Evolutionary conservation across 2,113 vertebrate genomes (phyloP).

Genomic region (Pollachius pollachius): DNA sequence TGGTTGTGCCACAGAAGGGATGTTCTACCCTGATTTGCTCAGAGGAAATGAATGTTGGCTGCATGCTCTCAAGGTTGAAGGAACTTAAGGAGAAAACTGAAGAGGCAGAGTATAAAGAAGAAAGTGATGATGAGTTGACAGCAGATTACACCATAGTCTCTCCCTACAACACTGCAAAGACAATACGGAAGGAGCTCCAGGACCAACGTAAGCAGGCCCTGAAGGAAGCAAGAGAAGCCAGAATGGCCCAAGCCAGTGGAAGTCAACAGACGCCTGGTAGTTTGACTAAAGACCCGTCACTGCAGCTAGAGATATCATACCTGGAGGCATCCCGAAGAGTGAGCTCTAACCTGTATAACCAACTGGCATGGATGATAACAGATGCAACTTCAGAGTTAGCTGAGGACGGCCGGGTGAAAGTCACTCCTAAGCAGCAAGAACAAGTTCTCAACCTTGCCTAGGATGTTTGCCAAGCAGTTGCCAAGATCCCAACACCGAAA

Average conservation of each 20-base stretch:
- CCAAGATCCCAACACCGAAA: not conserved
- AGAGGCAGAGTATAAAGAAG: constrained; percentile 14
- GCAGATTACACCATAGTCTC: constrained; percentile 13
- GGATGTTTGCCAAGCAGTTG: constrained; percentile 10
- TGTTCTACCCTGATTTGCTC: constrained; percentile 16
- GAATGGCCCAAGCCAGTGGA: constrained; percentile 10
- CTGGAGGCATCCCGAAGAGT: constrained; percentile 3
- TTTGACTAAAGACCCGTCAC: constrained; percentile 3
- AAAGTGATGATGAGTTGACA: constrained; percentile 15
- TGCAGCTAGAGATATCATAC: constrained; percentile 2
- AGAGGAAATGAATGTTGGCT: constrained; percentile 10
- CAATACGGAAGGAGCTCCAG: constrained; percentile 17
- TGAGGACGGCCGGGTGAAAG: constrained; percentile 12
- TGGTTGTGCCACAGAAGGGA: constrained; percentile 15
- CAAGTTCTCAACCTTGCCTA: constrained; percentile 14
- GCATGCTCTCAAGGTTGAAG: no score
- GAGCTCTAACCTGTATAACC: constrained; percentile 3
- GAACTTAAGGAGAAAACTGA: no score
- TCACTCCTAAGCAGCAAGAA: constrained; percentile 13
- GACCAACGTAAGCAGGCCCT: constrained; percentile 11
- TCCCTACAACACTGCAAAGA: constrained; percentile 19
- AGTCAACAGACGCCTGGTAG: constrained; percentile 10
- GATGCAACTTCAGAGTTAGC: constrained; percentile 7
- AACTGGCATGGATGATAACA: constrained; percentile 13
- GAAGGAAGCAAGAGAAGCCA: constrained; percentile 19